A percentile compares a stretch with the other conserved stretches of the same genome.
Conservation (phyloP, 2,797 vertebrate genomes). For the Adelosebastes latens region DNA sequence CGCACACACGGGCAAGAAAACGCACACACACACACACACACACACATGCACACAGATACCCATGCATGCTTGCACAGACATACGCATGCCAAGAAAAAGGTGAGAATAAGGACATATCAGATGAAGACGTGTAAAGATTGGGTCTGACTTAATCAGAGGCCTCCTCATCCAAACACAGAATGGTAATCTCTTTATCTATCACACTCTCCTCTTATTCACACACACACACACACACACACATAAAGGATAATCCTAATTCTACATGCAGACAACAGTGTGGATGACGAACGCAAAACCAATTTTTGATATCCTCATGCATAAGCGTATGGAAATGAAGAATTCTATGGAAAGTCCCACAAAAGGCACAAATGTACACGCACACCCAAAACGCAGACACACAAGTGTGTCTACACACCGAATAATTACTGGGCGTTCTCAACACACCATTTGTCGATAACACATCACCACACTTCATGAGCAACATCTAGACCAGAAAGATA, state of each 20-base stretch:
- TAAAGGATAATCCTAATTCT: conserved; percentile 35
- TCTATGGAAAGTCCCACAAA: conserved; percentile 8
- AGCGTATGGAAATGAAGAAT: conserved; percentile 16
- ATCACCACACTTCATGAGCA: conserved; percentile 70
- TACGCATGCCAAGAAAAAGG: conserved; percentile 39
- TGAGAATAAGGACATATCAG: conserved; percentile 58
- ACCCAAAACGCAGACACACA: conserved; percentile 9
- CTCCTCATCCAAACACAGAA: conserved; percentile 50
- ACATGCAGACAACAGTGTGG: conserved; percentile 28
- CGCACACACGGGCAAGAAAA: conserved; percentile 33
- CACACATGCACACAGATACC: background rate
- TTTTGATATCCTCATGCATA: conserved; percentile 4
- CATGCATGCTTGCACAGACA: conserved; percentile 14
- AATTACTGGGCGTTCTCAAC: conserved; percentile 34
- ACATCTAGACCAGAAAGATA: conserved; percentile 60
- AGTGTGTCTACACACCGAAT: conserved; percentile 23
- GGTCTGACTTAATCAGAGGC: conserved; percentile 46
- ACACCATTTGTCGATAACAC: conserved; percentile 68
- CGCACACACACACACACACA: conserved; percentile 13
- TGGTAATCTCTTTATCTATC: conserved; percentile 48
- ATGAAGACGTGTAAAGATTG: conserved; percentile 52
- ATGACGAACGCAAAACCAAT: conserved; percentile 25
- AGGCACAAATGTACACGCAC: background rate
- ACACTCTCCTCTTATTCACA: conserved; percentile 4
- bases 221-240: conserved; percentile 17